Percentiles rank a stretch among this genome's conserved stretches.
phyloP scores from a whole-genome alignment of 2,113 vertebrate species.

The Plestiodon gilberti region DNA sequence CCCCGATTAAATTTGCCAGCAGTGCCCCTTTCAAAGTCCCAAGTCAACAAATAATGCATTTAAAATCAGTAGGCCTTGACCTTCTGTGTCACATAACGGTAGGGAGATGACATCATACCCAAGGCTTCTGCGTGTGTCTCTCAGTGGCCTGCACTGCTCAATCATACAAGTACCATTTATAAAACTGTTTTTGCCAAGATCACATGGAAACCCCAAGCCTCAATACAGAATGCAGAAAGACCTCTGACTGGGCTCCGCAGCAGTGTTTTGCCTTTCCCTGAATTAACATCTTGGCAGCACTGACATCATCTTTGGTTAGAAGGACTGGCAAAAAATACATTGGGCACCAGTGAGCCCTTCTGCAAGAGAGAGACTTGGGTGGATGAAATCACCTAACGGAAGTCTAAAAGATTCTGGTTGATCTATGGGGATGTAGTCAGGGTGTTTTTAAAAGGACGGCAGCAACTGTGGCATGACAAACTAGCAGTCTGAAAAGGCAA shows the following conservation, averaged over 20 bases:
- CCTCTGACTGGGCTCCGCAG: slow-evolving; percentile 16
- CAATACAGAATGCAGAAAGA: neutral
- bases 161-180: slow-evolving; percentile 24
- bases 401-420: neutral
- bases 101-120: neutral
- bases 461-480: neutral
- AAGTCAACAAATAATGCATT: neutral
- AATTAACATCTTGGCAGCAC: slow-evolving; percentile 38
- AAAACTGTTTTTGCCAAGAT: neutral
- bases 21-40: neutral
- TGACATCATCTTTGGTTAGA: slow-evolving; percentile 66
- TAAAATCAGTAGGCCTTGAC: neutral
- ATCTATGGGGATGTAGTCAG: neutral
- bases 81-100: neutral
- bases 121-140: neutral
- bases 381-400: slow-evolving; percentile 20
- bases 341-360: slow-evolving; percentile 13
- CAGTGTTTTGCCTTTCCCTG: slow-evolving; percentile 16
- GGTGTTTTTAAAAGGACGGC: neutral
- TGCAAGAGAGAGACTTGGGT: slow-evolving; percentile 25
- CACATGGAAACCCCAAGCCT: slow-evolving; percentile 10
- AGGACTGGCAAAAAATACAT: slow-evolving; percentile 11
- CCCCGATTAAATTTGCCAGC: neutral
- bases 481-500: neutral
- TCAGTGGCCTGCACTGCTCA: neutral